Conservation (phyloP, 2,888 invertebrate species). For the Philhelius pedissequus region DNA sequence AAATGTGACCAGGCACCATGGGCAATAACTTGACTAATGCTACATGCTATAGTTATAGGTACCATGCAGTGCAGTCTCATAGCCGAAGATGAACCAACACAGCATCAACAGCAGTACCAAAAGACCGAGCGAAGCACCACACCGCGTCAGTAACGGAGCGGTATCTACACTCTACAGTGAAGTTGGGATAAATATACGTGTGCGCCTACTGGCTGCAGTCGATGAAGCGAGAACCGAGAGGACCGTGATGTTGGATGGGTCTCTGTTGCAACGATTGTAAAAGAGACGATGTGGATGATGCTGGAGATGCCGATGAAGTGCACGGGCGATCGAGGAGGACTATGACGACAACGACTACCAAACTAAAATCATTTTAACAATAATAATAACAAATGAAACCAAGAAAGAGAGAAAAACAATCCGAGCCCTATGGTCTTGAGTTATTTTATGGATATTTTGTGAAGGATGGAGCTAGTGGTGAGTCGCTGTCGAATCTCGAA, state of each 20-base stretch:
- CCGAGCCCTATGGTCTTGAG: slow-evolving; percentile 58
- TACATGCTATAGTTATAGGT: slow-evolving; percentile 66
- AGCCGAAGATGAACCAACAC: slow-evolving; percentile 32
- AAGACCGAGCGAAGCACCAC: neutral
- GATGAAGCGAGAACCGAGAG: slow-evolving; percentile 52
- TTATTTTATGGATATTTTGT: slow-evolving; percentile 64
- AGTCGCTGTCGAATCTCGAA: slow-evolving; percentile 13
- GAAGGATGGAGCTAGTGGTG: slow-evolving; percentile 57
- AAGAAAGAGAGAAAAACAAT: slow-evolving; percentile 36
- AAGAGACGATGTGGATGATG: slow-evolving; percentile 15
- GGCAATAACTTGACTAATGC: slow-evolving; percentile 69
- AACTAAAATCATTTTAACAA: slow-evolving; percentile 57
- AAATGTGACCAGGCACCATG: slow-evolving; percentile 76
- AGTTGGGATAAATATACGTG: slow-evolving; percentile 53
- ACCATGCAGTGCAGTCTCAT: slow-evolving; percentile 50
- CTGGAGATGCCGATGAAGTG: neutral
- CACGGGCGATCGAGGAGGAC: neutral
- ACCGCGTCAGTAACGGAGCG: slow-evolving; percentile 12
- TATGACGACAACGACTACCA: slow-evolving; percentile 11
- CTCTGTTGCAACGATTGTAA: slow-evolving; percentile 13
- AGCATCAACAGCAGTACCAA: slow-evolving; percentile 17
- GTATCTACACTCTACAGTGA: slow-evolving; percentile 36
- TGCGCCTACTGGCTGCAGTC: slow-evolving; percentile 12
- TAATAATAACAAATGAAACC: slow-evolving; percentile 67
- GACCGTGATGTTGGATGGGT: slow-evolving; percentile 25